Evolutionary conservation across 1,140 invertebrate species (phyloP).

Genomic region (Tachypleus tridentatus): DNA sequence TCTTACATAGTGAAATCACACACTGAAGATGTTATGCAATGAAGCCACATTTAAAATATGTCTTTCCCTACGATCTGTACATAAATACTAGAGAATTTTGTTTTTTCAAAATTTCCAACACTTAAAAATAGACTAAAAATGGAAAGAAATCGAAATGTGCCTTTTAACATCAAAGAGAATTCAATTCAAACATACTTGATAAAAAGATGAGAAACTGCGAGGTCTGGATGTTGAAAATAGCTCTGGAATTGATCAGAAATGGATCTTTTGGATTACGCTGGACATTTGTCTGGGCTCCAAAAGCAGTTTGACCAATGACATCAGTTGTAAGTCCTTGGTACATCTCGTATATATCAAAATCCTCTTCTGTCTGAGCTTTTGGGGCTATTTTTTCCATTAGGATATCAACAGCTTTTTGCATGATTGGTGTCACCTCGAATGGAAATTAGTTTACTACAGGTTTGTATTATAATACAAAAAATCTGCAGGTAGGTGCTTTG

Average conservation of each 20-base stretch:
- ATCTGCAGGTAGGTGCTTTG: too few species aligned
- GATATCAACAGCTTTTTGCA: slow-evolving; percentile 28
- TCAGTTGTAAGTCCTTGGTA: slow-evolving; percentile 39
- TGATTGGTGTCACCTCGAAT: slow-evolving; percentile 28
- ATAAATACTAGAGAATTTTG: too few species aligned
- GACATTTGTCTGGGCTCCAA: slow-evolving; percentile 30
- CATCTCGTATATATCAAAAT: slow-evolving; percentile 28
- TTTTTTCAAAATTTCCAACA: too few species aligned
- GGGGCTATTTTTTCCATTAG: slow-evolving; percentile 25
- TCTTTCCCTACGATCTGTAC: too few species aligned
- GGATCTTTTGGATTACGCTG: slow-evolving; percentile 13
- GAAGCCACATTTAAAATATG: too few species aligned
- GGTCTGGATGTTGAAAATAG: slow-evolving; percentile 13
- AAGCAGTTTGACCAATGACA: slow-evolving; percentile 39
- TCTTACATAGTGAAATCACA: too few species aligned
- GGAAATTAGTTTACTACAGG: not conserved
- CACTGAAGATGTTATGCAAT: too few species aligned
- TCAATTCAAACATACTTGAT: slow-evolving; percentile 6
- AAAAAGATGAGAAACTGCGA: slow-evolving; percentile 1
- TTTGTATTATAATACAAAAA: too few species aligned
- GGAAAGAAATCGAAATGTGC: too few species aligned
- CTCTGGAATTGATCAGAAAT: slow-evolving; percentile 13
- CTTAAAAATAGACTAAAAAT: too few species aligned
- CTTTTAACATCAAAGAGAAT: not conserved
- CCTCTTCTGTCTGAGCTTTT: slow-evolving; percentile 12